Evolutionary conservation across 2,797 vertebrate species (phyloP).

Genomic region (Phataginus tricuspis): DNA sequence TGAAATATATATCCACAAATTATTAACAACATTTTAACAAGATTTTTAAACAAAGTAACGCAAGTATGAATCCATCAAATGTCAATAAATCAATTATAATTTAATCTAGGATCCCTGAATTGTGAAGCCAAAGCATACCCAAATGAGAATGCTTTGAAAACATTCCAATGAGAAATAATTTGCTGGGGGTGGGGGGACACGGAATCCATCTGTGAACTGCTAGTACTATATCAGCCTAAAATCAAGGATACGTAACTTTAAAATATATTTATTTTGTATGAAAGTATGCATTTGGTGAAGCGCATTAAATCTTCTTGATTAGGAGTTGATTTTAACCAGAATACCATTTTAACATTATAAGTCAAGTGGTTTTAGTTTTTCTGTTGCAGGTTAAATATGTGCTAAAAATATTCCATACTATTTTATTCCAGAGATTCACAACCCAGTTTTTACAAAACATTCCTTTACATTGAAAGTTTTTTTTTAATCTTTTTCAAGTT

Average conservation of each 20-base stretch:
- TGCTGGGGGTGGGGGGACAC: not conserved
- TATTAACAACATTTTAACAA: conserved; percentile 75
- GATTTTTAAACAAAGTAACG: conserved; percentile 60
- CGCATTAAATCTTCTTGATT: conserved; percentile 49
- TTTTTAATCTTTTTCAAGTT: not conserved
- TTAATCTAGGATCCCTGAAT: conserved; percentile 59
- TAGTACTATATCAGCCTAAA: conserved; percentile 60
- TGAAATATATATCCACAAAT: conserved; percentile 72
- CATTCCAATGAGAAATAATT: conserved; percentile 64
- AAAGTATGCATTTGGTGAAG: conserved; percentile 39
- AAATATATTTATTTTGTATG: conserved; percentile 59
- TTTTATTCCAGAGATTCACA: conserved; percentile 65
- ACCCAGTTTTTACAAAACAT: conserved; percentile 50
- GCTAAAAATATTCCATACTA: conserved; percentile 48
- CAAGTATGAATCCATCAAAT: conserved; percentile 67
- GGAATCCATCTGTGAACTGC: conserved; percentile 23
- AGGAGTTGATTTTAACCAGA: conserved; percentile 64
- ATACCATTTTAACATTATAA: conserved; percentile 45
- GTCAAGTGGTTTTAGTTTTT: conserved; percentile 69
- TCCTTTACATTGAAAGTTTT: conserved; percentile 24
- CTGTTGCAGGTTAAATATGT: conserved; percentile 63
- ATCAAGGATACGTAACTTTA: conserved; percentile 54
- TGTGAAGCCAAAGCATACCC: conserved; percentile 54
- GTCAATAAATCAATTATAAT: conserved; percentile 72
- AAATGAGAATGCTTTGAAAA: conserved; percentile 65